Evolutionary conservation across 2,797 vertebrate species (phyloP).

Genomic region (Huso huso): DNA sequence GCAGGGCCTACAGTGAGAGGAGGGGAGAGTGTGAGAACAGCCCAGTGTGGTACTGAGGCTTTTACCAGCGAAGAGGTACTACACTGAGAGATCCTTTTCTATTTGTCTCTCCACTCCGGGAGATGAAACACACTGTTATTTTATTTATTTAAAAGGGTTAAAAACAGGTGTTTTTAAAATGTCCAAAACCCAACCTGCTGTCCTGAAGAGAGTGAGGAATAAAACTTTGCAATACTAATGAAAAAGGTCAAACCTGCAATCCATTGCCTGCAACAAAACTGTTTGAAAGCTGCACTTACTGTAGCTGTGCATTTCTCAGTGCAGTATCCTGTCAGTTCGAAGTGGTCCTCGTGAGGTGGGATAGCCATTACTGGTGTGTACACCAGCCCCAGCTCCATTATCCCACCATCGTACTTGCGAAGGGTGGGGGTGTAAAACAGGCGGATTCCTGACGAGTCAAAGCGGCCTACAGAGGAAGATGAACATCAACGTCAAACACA

Average conservation of each 20-base stretch:
- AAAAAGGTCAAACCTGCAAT: not conserved
- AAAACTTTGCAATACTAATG: too few relatives aligned
- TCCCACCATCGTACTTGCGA: conserved; percentile 71
- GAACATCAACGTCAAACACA: too few relatives aligned
- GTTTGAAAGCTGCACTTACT: conserved; percentile 50
- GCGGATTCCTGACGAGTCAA: conserved; percentile 82
- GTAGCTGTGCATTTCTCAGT: conserved; percentile 76
- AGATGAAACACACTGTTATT: too few relatives aligned
- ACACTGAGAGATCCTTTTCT: too few relatives aligned
- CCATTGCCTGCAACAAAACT: too few relatives aligned
- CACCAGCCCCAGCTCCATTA: conserved; percentile 93
- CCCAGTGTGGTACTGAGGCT: not conserved
- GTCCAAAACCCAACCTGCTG: too few relatives aligned
- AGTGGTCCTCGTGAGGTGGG: conserved; percentile 67
- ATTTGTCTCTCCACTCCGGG: too few relatives aligned
- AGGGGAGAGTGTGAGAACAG: not conserved
- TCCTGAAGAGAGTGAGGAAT: too few relatives aligned
- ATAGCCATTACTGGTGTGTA: conserved; percentile 90
- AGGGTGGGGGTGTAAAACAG: conserved; percentile 73
- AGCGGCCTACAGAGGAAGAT: conserved; percentile 48
- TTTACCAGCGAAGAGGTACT: too few relatives aligned
- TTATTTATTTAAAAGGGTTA: too few relatives aligned
- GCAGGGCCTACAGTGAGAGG: conserved; percentile 63
- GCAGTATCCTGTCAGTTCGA: conserved; percentile 82
- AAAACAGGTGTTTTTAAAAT: too few relatives aligned